Conservation (phyloP, 2,797 vertebrate genomes). For the Cercopithecus petaurista region DNA sequence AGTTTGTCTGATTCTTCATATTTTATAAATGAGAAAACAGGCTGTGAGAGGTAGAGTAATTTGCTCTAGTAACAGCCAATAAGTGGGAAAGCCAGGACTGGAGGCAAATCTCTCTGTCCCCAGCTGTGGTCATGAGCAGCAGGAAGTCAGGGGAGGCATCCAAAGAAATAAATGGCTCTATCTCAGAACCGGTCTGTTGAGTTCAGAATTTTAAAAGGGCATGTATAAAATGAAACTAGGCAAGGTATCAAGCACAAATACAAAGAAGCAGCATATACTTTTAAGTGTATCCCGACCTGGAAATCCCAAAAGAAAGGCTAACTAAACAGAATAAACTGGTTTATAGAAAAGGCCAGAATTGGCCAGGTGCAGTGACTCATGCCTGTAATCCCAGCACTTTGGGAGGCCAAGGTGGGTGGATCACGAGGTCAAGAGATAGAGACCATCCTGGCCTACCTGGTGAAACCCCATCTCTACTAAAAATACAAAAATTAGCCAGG, state of each 20-base stretch:
- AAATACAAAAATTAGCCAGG: background rate
- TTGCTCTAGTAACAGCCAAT: background rate
- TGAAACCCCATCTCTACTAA: background rate
- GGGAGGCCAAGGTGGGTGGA: background rate
- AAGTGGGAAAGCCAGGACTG: background rate
- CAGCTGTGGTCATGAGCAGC: background rate
- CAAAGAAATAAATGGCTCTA: background rate
- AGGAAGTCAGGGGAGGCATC: background rate
- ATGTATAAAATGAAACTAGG: background rate
- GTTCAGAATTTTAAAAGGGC: background rate
- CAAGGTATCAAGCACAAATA: background rate
- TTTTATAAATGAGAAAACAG: slow-evolving; percentile 18
- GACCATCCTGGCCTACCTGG: background rate
- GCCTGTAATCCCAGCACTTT: background rate
- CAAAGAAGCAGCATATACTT: background rate
- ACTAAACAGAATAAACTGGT: background rate
- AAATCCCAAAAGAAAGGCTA: background rate
- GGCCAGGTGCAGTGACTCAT: fast-evolving
- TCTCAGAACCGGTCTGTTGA: background rate
- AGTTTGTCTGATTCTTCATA: background rate
- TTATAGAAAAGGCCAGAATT: background rate
- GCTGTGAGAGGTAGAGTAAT: background rate
- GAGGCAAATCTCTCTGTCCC: background rate
- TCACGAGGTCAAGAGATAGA: background rate
- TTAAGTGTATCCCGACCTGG: background rate